Base-by-base conservation (phyloP, 1,140 invertebrate genomes). In the Orius laevigatus region DNA sequence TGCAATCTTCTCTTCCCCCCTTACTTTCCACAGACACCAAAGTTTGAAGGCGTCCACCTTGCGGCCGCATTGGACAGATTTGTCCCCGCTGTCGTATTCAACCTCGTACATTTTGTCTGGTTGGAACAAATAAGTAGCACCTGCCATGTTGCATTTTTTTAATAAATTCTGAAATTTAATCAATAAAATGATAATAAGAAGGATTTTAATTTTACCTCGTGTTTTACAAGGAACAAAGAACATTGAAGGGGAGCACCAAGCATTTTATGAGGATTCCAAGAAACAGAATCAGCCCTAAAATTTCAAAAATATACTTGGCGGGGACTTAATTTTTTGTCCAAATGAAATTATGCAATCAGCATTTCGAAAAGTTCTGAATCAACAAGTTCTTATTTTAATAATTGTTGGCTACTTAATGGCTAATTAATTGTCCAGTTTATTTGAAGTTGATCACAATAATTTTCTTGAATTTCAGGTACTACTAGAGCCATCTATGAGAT, bases 211-310 rank as follows among this genome's bases (percentile, higher is more conserved):
- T n/a, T 50, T 33, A 74, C 74, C 57, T 73, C 63, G 15, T 78
- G 69, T 33, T 70, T 72, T 1, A 80, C 70, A 5, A 95, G 60
- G 56, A 92, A 83, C 5, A 85, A 61, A 0, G 87, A 87, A 61
- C 88, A 93, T 58, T 95, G 91, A 8, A 93, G 67, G 0, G 87
- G 84, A 4, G 74, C 83, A 2, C 88, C 88, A 14, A 90, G 72
- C 71, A 92, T 80, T 62, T 94, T 94, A 60, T 95, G 90, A 0
- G 88, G 87, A 68, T 95, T 94, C 89, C 89, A 94, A 0, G 85
- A 74, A 45, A 93, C 69, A 0, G 88, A 93, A 61, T 93, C 73
- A 1, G 74, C 76, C 55, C 79, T 79, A 53, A 47, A 58, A 58
- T n/a, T n/a, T n/a, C n/a, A n/a, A n/a, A n/a, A 16, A 36, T 14